phyloP scores from a whole-genome alignment of 2,113 vertebrate genomes.

The Romanogobio albipinnatus region DNA sequence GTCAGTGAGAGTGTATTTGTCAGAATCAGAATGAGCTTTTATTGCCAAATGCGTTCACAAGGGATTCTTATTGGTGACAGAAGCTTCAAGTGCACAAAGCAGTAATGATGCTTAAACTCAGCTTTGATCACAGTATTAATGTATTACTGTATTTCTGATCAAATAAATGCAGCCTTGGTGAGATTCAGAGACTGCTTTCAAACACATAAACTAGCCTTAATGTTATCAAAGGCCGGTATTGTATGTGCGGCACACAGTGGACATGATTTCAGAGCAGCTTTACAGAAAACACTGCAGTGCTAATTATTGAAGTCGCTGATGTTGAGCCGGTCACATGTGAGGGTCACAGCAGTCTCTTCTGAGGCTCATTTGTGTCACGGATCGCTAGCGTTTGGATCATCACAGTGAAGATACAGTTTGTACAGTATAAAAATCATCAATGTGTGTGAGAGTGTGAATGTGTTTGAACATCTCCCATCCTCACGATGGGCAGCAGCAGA shows the following conservation, averaged over 20 bases:
- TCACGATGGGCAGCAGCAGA: no score
- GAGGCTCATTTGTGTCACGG: neutral
- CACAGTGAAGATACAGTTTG: neutral
- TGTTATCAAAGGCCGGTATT: no score
- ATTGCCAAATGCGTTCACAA: neutral
- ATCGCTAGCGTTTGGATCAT: neutral
- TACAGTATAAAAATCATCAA: no score
- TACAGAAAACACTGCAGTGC: neutral
- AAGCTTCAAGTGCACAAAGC: neutral
- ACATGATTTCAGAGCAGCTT: neutral
- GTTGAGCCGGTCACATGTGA: neutral
- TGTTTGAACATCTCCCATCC: no score
- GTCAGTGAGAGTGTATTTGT: neutral
- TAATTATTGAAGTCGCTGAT: neutral
- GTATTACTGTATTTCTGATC: no score
- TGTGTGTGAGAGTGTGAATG: no score
- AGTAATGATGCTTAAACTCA: no score
- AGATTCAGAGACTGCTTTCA: no score
- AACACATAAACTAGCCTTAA: no score
- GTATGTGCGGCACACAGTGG: neutral
- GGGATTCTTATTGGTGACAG: neutral
- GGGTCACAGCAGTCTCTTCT: neutral
- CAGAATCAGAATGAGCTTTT: neutral
- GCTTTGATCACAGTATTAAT: no score
- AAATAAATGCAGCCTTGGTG: no score